These are phyloP conservation scores for Drosophila bocki DNA, from an alignment of 1,140 invertebrate genomes.

Conservation along the genomic window DNA sequence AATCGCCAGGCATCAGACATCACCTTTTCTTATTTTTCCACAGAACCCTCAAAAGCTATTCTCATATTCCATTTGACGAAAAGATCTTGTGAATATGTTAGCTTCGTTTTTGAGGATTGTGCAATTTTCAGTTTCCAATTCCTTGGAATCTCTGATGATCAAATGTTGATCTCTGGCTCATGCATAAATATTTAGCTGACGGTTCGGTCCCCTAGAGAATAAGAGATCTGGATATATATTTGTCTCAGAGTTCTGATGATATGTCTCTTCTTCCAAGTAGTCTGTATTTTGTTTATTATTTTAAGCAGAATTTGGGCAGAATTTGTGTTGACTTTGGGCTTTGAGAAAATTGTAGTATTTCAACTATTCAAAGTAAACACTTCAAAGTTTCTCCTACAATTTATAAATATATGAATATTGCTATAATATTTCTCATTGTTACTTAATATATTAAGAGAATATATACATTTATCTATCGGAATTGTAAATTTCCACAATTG, in stretches of 20 bases:
- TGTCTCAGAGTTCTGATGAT: background rate
- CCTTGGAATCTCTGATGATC: conserved; percentile 43
- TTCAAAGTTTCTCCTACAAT: background rate
- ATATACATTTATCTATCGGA: background rate
- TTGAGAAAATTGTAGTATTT: background rate
- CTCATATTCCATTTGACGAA: conserved; percentile 14
- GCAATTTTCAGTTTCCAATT: conserved; percentile 37
- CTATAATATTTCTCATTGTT: background rate
- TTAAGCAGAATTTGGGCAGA: background rate
- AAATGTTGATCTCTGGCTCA: conserved; percentile 60
- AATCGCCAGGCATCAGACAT: conserved; percentile 8
- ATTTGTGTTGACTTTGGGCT: background rate
- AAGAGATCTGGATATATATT: background rate
- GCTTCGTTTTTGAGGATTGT: conserved; percentile 22
- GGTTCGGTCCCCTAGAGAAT: background rate
- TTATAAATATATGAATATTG: too few species aligned
- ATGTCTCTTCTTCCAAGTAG: background rate
- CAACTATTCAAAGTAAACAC: background rate
- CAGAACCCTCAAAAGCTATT: conserved; percentile 5
- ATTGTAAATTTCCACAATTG: background rate
- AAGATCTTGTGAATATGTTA: conserved; percentile 14
- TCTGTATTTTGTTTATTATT: conserved; percentile 1
- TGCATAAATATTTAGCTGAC: conserved; percentile 72
- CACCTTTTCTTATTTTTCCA: conserved; percentile 22
- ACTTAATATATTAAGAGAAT: background rate